Conservation (phyloP, 2,888 invertebrate genomes). For the Nematopogon swammerdamellus region DNA sequence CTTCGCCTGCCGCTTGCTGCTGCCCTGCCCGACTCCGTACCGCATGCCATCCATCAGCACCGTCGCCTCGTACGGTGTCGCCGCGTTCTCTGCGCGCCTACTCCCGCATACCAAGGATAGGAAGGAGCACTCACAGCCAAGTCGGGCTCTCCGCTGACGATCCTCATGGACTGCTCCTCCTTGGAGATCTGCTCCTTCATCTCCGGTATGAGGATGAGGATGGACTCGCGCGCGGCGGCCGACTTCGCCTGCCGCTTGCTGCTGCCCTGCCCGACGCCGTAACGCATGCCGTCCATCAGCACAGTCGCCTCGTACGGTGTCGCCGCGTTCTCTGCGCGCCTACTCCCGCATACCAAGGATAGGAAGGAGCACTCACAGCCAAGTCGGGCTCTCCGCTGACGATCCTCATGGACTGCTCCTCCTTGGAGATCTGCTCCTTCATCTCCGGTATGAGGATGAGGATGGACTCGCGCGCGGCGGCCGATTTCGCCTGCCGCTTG, state of each 20-base stretch:
- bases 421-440: conserved; percentile 74
- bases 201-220: conserved; percentile 90
- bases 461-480: conserved; percentile 85
- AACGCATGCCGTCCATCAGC: conserved; percentile 86
- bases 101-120: no score
- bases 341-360: no score
- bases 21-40: conserved; percentile 92
- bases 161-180: conserved; percentile 47
- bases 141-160: conserved; percentile 24
- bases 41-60: conserved; percentile 89
- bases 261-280: conserved; percentile 91
- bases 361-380: conserved; percentile 17
- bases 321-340: conserved; percentile 87
- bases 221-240: conserved; percentile 84
- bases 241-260: conserved; percentile 96
- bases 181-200: conserved; percentile 78
- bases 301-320: conserved; percentile 94
- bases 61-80: conserved; percentile 91
- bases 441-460: conserved; percentile 92
- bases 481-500: conserved; percentile 94
- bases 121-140: conserved; percentile 21
- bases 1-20: conserved; percentile 95
- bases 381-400: conserved; percentile 26
- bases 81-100: conserved; percentile 89
- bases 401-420: conserved; percentile 41